Conservation (phyloP, 2,797 vertebrate species). For the Psittacula echo region DNA sequence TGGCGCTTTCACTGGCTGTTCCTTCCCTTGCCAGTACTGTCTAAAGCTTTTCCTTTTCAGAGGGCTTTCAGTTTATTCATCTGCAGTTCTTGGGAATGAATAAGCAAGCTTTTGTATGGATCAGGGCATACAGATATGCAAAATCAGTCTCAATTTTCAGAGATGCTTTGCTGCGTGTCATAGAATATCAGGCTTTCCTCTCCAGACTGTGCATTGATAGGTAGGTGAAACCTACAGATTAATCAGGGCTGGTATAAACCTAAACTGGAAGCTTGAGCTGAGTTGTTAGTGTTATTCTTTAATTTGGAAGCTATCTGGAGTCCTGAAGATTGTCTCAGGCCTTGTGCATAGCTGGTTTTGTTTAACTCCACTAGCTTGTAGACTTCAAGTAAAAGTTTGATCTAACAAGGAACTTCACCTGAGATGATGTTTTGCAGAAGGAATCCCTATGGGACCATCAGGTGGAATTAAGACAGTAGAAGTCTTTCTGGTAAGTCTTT, state of each 20-base stretch:
- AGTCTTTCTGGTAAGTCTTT: background rate
- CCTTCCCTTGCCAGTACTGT: background rate
- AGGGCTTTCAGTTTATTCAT: background rate
- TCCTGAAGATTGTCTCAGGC: background rate
- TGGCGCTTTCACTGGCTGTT: background rate
- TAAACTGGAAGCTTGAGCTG: background rate
- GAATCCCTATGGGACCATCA: background rate
- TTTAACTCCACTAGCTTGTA: background rate
- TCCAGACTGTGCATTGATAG: background rate
- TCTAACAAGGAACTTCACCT: background rate
- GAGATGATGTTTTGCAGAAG: background rate
- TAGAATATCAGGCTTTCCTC: background rate
- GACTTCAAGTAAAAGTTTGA: background rate
- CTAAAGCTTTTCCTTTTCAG: background rate
- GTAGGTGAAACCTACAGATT: background rate
- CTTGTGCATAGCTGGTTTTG: background rate
- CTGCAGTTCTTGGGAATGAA: background rate
- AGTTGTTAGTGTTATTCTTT: background rate
- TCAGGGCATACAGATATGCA: background rate
- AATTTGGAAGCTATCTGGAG: background rate
- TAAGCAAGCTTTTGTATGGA: background rate
- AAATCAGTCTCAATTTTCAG: background rate
- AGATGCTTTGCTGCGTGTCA: background rate
- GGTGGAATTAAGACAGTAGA: background rate
- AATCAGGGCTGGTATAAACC: background rate